Percentiles rank a stretch among this genome's conserved stretches.
Evolutionary conservation across 1,140 invertebrate genomes (phyloP).

Genomic region (Gyrodactylus bullatarudis): DNA sequence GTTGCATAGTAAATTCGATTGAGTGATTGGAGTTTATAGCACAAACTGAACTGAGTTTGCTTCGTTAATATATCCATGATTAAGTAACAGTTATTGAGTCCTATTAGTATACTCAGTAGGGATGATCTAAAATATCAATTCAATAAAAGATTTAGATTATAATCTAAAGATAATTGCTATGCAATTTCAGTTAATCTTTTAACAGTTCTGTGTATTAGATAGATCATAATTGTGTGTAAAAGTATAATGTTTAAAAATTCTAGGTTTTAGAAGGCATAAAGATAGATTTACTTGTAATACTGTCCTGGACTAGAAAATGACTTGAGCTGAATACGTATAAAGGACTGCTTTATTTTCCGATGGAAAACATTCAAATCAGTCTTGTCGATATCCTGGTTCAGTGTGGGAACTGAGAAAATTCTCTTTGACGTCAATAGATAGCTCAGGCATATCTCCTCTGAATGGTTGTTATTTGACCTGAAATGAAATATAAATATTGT

Average conservation of each 20-base stretch:
- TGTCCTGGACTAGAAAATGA: background rate
- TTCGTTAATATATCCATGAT: background rate
- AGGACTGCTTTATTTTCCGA: background rate
- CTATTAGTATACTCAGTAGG: background rate
- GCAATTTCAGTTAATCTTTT: no score
- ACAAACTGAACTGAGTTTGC: background rate
- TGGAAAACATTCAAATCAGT: background rate
- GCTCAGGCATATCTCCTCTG: background rate
- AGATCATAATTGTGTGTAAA: no score
- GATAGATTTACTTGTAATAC: background rate
- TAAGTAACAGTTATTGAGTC: background rate
- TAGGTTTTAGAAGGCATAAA: no score
- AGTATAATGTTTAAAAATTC: no score
- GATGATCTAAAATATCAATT: no score
- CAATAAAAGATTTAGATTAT: no score
- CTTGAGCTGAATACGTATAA: background rate
- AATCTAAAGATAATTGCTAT: no score
- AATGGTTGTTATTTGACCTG: background rate
- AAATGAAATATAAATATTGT: background rate
- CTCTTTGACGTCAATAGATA: background rate
- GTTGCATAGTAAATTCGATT: background rate
- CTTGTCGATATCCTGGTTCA: background rate
- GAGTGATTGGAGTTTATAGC: background rate
- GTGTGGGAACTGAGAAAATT: background rate
- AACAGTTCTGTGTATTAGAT: no score